Evolutionary conservation across 2,888 invertebrate species (phyloP).

Genomic region (Papilio gigon): DNA sequence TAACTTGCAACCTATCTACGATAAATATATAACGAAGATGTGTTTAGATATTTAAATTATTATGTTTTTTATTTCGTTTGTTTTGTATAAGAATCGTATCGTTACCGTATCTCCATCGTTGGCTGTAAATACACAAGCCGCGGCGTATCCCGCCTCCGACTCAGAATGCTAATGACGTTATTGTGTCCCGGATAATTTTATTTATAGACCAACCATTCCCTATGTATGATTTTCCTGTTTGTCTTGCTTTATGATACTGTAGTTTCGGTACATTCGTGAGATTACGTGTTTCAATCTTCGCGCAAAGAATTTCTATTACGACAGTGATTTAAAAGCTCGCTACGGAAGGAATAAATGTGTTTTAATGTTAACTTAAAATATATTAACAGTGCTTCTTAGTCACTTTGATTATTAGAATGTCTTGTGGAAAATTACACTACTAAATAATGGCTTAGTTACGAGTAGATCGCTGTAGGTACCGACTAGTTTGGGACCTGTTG

Average conservation of each 20-base stretch:
- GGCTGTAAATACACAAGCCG: background rate
- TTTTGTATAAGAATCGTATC: background rate
- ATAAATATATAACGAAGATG: too few species aligned
- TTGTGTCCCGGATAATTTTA: slow-evolving; percentile 42
- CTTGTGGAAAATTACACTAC: too few species aligned
- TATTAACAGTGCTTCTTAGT: background rate
- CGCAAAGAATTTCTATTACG: slow-evolving; percentile 16
- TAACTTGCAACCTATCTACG: too few species aligned
- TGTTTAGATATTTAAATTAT: too few species aligned
- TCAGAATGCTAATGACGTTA: slow-evolving; percentile 42
- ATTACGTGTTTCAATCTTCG: slow-evolving; percentile 31
- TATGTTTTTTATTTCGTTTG: background rate
- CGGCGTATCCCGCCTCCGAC: slow-evolving; percentile 30
- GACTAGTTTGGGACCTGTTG: too few species aligned
- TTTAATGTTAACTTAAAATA: background rate
- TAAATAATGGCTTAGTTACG: too few species aligned
- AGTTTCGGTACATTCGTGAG: slow-evolving; percentile 19
- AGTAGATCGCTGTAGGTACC: too few species aligned
- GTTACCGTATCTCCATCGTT: slow-evolving; percentile 19
- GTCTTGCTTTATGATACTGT: slow-evolving; percentile 34
- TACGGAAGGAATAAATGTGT: background rate
- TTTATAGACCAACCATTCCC: slow-evolving; percentile 40
- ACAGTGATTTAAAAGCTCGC: slow-evolving; percentile 2
- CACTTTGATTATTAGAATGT: too few species aligned
- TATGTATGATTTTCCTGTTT: slow-evolving; percentile 40